Percentiles rank a stretch among this genome's conserved stretches.
Conservation (phyloP, 1,140 invertebrate genomes). For the Popillia japonica region DNA sequence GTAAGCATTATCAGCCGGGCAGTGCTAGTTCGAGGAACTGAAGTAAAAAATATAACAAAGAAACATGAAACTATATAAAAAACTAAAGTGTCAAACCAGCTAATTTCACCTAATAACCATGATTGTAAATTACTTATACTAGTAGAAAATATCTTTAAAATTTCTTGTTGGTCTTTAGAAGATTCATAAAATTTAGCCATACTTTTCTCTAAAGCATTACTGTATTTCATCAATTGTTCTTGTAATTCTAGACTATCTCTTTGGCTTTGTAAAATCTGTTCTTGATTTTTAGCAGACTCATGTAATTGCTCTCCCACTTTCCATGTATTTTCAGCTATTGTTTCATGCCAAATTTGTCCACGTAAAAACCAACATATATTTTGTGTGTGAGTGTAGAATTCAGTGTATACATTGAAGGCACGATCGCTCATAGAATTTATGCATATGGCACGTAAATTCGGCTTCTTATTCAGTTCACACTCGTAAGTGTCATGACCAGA, state of each 20-base stretch:
- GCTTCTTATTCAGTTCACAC: constrained; percentile 62
- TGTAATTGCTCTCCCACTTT: constrained; percentile 55
- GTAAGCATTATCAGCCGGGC: constrained; percentile 53
- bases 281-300: constrained; percentile 54
- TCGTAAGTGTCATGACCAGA: constrained; percentile 65
- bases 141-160: constrained; percentile 51
- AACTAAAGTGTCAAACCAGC: constrained; percentile 58
- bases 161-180: constrained; percentile 51
- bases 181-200: constrained; percentile 53
- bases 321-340: constrained; percentile 64
- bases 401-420: constrained; percentile 69
- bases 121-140: constrained; percentile 53
- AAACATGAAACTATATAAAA: constrained; percentile 53
- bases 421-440: constrained; percentile 67
- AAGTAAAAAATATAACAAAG: constrained; percentile 53
- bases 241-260: constrained; percentile 67
- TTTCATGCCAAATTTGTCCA: constrained; percentile 72
- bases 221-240: constrained; percentile 63
- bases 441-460: constrained; percentile 63
- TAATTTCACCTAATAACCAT: constrained; percentile 59
- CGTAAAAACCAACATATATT: constrained; percentile 75
- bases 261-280: constrained; percentile 65
- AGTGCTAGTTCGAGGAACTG: constrained; percentile 47
- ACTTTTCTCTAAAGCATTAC: constrained; percentile 59
- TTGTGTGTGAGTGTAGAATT: constrained; percentile 75